Base-by-base conservation (phyloP, 2,888 invertebrate genomes). In the Protonemura montana region DNA sequence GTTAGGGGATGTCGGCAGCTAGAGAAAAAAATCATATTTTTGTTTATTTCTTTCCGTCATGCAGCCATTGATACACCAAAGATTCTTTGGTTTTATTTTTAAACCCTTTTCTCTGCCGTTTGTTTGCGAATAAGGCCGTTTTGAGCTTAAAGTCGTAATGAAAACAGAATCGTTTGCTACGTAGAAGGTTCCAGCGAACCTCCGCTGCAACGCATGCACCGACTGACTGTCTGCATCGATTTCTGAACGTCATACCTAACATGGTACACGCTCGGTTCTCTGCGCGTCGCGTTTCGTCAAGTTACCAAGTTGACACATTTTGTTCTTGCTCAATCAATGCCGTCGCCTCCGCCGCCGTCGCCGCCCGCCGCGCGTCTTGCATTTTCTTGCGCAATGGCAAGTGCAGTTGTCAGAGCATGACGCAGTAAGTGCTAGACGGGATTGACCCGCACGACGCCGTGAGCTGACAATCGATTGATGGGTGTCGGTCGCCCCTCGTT, bases 381-480 rank as follows among this genome's bases (percentile, higher is more conserved):
- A 86, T 85, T 85, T 85, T 85, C 87, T 87, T 87, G 87, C 87
- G 87, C 87, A 87, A 85, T 85, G 85, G 87, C 85, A 82, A 85
- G 85, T 87, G 78, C 82, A 85, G 82, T 82, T 82, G 41, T 85
- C 78, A 80, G 85, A 42, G 81, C 77, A 85, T 85, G 85, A 85
- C 85, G 85, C 82, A 41, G 84, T 84, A 81, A 81, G 81, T 81
- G 81, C 84, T 76, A 76, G 42, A 85, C 77, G 85, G 87, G 87
- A 85, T 80, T 86, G 86, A 86, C 86, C 85, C 85, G 86, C 82
- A 25, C 91, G 91, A 76, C 84, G 59, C 84, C 28, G 81, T 76
- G 90, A 91, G 91, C 91, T 91, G 91, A 91, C 91, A 91, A 91
- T 91, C 91, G 91, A 91, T 91, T 91, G 91, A 91, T 91, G 91